phyloP scores from a whole-genome alignment of 1,140 invertebrate genomes.

The Grapholita molesta region DNA sequence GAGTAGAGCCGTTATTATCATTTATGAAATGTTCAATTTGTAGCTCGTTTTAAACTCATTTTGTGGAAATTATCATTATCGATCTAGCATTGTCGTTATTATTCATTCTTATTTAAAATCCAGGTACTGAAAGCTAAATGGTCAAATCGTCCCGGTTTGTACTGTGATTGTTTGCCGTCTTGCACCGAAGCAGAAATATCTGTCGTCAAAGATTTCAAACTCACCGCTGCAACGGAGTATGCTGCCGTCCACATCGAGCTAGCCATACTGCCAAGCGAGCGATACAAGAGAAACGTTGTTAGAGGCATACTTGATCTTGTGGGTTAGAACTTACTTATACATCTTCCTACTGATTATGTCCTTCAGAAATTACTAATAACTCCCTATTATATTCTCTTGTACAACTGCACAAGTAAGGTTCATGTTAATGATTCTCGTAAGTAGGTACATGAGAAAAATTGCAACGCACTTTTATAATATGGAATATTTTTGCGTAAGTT shows the following conservation, averaged over 20 bases:
- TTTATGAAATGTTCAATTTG: no score
- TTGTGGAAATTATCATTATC: no score
- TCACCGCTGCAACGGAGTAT: constrained; percentile 37
- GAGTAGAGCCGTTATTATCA: no score
- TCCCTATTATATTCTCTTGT: no score
- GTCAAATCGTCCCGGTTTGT: constrained; percentile 72
- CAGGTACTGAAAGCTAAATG: constrained; percentile 68
- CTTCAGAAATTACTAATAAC: no score
- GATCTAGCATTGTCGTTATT: not conserved
- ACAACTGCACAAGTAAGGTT: no score
- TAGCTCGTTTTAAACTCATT: no score
- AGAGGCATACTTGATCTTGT: constrained; percentile 81
- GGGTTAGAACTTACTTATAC: constrained; percentile 61
- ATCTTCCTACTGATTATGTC: no score
- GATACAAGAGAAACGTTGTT: constrained; percentile 81
- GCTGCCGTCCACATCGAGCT: constrained; percentile 77
- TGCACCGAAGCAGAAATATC: constrained; percentile 82
- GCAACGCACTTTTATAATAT: no score
- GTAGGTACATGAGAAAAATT: no score
- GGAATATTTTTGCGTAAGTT: no score
- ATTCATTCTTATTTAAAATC: not conserved
- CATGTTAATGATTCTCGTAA: no score
- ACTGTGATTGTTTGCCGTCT: constrained; percentile 81
- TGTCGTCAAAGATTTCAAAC: constrained; percentile 77
- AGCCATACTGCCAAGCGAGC: constrained; percentile 79